A percentile compares a stretch with the other conserved stretches of the same genome.
Evolutionary conservation across 2,888 invertebrate genomes (phyloP).

Genomic region (Sphecodes monilicornis): DNA sequence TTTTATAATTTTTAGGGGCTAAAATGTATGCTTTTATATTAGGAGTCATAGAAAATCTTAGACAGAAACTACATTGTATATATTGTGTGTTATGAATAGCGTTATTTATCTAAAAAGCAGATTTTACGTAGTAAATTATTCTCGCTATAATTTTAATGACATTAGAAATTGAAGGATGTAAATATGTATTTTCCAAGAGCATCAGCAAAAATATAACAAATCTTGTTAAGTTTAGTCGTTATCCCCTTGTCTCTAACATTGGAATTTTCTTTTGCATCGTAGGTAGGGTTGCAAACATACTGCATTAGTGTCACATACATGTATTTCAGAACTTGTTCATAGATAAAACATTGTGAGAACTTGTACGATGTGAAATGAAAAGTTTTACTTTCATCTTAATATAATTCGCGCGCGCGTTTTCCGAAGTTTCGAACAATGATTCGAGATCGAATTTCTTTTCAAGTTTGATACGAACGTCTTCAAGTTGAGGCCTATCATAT

Average conservation of each 20-base stretch:
- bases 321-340: conserved; percentile 60
- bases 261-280: conserved; percentile 14
- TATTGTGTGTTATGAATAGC: too few species aligned
- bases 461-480: conserved; percentile 28
- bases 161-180: too few species aligned
- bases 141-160: too few species aligned
- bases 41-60: too few species aligned
- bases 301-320: conserved; percentile 54
- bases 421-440: conserved; percentile 20
- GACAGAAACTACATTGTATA: too few species aligned
- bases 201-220: background rate
- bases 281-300: conserved; percentile 44
- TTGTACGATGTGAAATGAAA: conserved; percentile 47
- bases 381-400: conserved; percentile 28
- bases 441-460: conserved; percentile 21
- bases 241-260: background rate
- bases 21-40: too few species aligned
- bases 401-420: conserved; percentile 9
- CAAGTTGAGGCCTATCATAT: conserved; percentile 44
- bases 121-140: too few species aligned
- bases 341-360: conserved; percentile 27
- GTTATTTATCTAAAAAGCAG: too few species aligned
- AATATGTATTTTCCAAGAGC: background rate
- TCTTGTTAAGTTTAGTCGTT: background rate
- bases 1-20: too few species aligned